These are phyloP conservation scores for Eupithecia exiguata DNA, from an alignment of 2,888 invertebrate species.

Conservation along the genomic window DNA sequence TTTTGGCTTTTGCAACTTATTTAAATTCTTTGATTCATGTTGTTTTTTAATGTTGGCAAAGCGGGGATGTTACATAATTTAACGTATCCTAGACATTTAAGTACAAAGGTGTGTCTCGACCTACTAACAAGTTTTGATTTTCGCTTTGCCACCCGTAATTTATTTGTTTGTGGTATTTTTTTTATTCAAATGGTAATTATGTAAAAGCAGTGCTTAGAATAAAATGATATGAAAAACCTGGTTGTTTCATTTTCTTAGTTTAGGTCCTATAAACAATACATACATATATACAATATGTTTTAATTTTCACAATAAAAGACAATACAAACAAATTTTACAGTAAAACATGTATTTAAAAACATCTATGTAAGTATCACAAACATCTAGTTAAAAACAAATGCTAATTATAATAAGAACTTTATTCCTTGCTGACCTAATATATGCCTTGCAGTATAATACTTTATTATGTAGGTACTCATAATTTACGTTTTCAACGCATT, in stretches of 20 bases:
- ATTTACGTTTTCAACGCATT: slow-evolving; percentile 30
- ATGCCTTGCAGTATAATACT: slow-evolving; percentile 32
- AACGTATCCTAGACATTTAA: neutral
- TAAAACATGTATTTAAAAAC: slow-evolving; percentile 34
- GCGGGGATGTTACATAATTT: slow-evolving; percentile 14
- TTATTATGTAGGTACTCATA: slow-evolving; percentile 1
- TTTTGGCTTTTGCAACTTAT: slow-evolving; percentile 57
- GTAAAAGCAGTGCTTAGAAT: slow-evolving; percentile 79
- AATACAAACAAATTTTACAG: slow-evolving; percentile 10
- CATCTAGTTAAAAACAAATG: slow-evolving; percentile 33
- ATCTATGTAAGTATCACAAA: slow-evolving; percentile 32
- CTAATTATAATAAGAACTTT: slow-evolving; percentile 23
- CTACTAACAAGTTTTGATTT: slow-evolving; percentile 17
- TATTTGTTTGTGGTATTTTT: slow-evolving; percentile 63
- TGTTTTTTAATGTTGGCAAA: slow-evolving; percentile 34
- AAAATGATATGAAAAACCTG: slow-evolving; percentile 59
- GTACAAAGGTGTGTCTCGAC: slow-evolving; percentile 22
- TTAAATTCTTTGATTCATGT: slow-evolving; percentile 21
- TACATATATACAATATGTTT: too few relatives aligned
- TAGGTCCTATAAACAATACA: neutral
- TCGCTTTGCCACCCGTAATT: slow-evolving; percentile 73
- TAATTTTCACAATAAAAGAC: neutral
- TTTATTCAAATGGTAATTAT: slow-evolving; percentile 68
- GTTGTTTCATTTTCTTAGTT: slow-evolving; percentile 38
- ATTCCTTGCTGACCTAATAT: slow-evolving; percentile 25